phyloP scores from a whole-genome alignment of 2,113 vertebrate species.

The Salvelinus alpinus region DNA sequence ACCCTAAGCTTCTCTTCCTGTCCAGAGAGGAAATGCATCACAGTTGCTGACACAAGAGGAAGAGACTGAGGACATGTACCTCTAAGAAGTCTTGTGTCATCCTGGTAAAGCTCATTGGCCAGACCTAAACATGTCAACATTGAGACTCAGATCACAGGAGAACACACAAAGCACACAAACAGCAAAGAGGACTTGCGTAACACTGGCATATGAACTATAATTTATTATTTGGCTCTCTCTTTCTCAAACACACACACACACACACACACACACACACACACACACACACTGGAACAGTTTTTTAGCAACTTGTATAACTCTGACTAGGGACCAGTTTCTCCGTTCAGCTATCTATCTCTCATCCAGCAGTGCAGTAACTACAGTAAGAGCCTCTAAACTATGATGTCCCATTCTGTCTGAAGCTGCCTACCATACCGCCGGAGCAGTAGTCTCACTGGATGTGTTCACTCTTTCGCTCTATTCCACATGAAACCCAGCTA shows the following conservation, averaged over 20 bases:
- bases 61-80: conserved; percentile 71
- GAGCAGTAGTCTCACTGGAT: too few species aligned
- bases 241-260: not conserved
- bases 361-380: not conserved
- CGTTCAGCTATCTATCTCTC: not conserved
- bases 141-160: conserved; percentile 67
- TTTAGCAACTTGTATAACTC: too few species aligned
- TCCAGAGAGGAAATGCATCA: conserved; percentile 43
- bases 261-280: too few species aligned
- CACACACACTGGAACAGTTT: too few species aligned
- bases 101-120: conserved; percentile 80
- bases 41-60: conserved; percentile 59
- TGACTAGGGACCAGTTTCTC: not conserved
- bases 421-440: conserved; percentile 7
- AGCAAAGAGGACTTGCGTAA: conserved; percentile 8
- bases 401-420: conserved; percentile 71
- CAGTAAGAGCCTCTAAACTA: conserved; percentile 37
- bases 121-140: conserved; percentile 79
- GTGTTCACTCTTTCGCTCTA: conserved; percentile 11
- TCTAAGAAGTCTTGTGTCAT: conserved; percentile 79
- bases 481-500: conserved; percentile 58
- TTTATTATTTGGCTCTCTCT: not conserved
- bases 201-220: not conserved
- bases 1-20: conserved; percentile 24
- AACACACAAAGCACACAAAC: conserved; percentile 60